Evolutionary conservation across 2,113 vertebrate genomes (phyloP), one percentile per base, ranked within the genome.

Genomic region (Sturnira hondurensis): DNA sequence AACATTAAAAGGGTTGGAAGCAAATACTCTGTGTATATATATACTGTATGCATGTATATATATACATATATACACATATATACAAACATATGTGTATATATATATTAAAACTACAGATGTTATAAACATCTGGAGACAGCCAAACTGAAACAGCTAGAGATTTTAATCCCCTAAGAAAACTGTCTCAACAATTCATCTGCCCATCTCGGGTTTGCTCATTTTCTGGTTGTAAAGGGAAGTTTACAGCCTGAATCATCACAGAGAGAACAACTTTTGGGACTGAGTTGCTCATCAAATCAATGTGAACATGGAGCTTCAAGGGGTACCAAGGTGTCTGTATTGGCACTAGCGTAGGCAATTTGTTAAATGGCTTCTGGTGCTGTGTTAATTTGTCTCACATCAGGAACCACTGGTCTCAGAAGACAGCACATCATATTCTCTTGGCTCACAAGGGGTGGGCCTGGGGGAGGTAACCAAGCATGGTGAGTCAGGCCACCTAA

Each of bases 371-470:
- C 84, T 91, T 73, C 92, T 4, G 0, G 86, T 63, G 85, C 73
- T 96, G 28, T 93, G 91, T 91, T 95, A 84, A 97, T 97, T 95
- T 97, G 78, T 93, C 33, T 93, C 96, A 89, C 78, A 77, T 92
- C 86, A 86, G 93, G 93, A 96, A n/a, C 28, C 83, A 86, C 94
- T 71, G 26, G 83, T 94, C 52, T 96, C 41, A 63, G 45, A 89
- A 83, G 22, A 12, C 4, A 80, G 86, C 38, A 33, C 38, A 4
- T 38, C 47, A 12, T 78, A 58, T 82, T 70, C 47, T 61, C 45
- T 56, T 52, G 41, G 78, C n/a, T 93, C 50, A 5, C 15, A 22
- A 67, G 63, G 63, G 28, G 33, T 50, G 36, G 54, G 74, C 28
- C 67, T 91, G 10, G 28, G 61, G 56, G 26, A 86, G 41, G 52